Percentiles rank a stretch among this genome's conserved stretches.
Evolutionary conservation across 1,140 invertebrate genomes (phyloP).

Genomic region (Drosophila santomea): DNA sequence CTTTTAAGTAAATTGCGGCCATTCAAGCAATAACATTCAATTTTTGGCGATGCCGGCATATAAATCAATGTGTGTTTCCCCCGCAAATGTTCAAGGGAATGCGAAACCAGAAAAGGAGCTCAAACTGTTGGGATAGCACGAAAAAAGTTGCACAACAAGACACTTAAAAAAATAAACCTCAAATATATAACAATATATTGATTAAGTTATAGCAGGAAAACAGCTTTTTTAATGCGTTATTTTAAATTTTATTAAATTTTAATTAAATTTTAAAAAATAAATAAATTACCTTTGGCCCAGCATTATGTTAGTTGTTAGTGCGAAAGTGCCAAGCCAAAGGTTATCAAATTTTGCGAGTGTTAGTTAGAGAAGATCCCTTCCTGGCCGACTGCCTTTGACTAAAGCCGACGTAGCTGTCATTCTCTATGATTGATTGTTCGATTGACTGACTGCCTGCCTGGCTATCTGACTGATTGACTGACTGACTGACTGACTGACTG

Average conservation of each 20-base stretch:
- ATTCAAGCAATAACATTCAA: slow-evolving; percentile 81
- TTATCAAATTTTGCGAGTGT: neutral
- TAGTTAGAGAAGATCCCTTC: neutral
- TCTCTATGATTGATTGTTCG: slow-evolving; percentile 77
- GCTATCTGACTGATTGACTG: too few relatives aligned
- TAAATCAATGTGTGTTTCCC: slow-evolving; percentile 71
- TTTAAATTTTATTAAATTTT: too few relatives aligned
- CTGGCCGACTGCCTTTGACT: slow-evolving; percentile 58
- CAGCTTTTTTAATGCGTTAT: too few relatives aligned
- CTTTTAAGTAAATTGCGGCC: slow-evolving; percentile 80
- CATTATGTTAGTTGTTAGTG: too few relatives aligned
- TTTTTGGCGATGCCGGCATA: slow-evolving; percentile 73
- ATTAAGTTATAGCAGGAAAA: too few relatives aligned
- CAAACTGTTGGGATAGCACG: too few relatives aligned
- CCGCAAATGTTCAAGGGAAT: neutral
- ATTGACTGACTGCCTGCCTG: slow-evolving; percentile 64
- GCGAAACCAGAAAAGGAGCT: neutral
- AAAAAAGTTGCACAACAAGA: neutral
- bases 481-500: too few relatives aligned
- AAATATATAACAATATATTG: too few relatives aligned
- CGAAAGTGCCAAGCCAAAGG: neutral
- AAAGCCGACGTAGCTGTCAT: slow-evolving; percentile 75
- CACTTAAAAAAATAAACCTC: neutral
- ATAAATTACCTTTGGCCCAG: too few relatives aligned
- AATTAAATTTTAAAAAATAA: too few relatives aligned